Evolutionary conservation across 2,888 invertebrate species (phyloP), one percentile per base, ranked within the genome.

Genomic region (Thecocarcelia acutangulata): DNA sequence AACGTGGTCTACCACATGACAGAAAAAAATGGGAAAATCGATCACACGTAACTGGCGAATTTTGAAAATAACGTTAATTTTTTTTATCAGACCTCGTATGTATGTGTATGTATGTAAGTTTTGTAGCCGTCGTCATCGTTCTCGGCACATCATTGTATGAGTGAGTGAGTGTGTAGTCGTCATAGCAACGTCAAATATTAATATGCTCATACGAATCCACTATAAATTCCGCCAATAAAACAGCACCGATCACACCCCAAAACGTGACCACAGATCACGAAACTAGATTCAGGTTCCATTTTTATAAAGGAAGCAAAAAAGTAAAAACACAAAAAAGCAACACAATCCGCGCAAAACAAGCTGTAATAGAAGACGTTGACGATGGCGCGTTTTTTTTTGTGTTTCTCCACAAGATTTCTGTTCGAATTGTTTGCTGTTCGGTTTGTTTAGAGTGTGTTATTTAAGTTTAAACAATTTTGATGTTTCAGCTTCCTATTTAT

Each of bases 201-300:
- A 78, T 79, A 70, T 78, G 74, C 78, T 78, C 82, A 82, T 82
- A 82, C 78, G 82, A 78, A 80, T 77, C 76, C 52, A 83, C 83
- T 83, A 88, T 87, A 87, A 87, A 88, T 87, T 87, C 86, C 86
- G 85, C 87, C 87, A 88, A 88, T 87, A 88, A 88, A 87, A 87
- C 87, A 87, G 87, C 87, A 87, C 85, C 86, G 88, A 88, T 88
- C 88, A 88, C 88, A 88, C 88, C 88, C 88, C 87, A 85, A 88
- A 88, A 88, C 88, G 88, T 88, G 88, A 88, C 87, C 85, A 83
- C 80, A 85, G 86, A 87, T 88, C 88, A 88, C 88, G 88, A 87
- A 66, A 83, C 75, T 74, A 80, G 76, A 84, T 84, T 83, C 84
- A 84, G 84, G 84, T 84, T 84, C 83, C 84, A 83, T 76, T 77